Base-by-base conservation (phyloP, 2,797 vertebrate genomes). In the Sarcoramphus papa region DNA sequence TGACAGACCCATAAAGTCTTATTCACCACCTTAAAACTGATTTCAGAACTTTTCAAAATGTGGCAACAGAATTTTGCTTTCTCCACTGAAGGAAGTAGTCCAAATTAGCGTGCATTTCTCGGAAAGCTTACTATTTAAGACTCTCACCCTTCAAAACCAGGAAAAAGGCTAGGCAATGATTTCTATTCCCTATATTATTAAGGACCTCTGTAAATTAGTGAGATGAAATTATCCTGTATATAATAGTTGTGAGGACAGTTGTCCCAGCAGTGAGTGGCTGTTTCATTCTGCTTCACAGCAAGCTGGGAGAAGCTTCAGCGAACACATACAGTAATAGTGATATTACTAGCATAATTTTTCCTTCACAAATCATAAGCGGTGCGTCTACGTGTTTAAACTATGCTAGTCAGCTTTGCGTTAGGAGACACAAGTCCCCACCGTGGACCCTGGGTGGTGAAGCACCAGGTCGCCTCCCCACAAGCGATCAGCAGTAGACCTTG, bases 251-350 rank as follows among this genome's bases (percentile, higher is more conserved):
- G 64, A 89, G n/a, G 41, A 63, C 22, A 77, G 45, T n/a, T 87
- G 60, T 24, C 45, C 48, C 24, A 68, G 75, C 31, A 48, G 23
- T 13, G 48, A 80, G 27, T 24, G 51, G 31, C 51, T 60, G 28
- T 82, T 93, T 79, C 25, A 40, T 70, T 86, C 73, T 57, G 37
- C 67, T 77, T 94, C 68, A 87, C 40, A 70, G 47, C 45, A 90
- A 78, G 25, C 28, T 78, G 57, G 33, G 37, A 92, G 22, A 76
- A 80, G 68, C 24, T 57, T 79, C 41, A 59, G 48, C 0, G 8
- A 64, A 70, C 16, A 70, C 11, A 7, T 16, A 37, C 37, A 37
- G 37, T 37, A 37, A 37, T 37, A 22, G 35, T 15, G 28, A 20
- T 62, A 81, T 9, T 51, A 27, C 14, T 37, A 51, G 40, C 9